Conservation (phyloP, 2,797 vertebrate species). For the Scolopax rusticola region DNA sequence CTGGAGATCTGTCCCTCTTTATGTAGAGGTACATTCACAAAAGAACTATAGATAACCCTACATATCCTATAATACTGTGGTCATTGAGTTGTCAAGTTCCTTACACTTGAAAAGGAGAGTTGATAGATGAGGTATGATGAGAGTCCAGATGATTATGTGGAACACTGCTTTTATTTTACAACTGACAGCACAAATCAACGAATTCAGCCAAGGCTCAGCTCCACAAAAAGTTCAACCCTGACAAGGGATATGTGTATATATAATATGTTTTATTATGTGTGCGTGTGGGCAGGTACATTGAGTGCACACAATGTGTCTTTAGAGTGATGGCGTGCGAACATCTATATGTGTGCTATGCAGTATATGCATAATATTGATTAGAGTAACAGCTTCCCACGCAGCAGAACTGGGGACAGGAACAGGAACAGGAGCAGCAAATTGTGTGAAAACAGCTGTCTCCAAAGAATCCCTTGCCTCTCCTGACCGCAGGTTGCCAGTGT, state of each 20-base stretch:
- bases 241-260: background rate
- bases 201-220: background rate
- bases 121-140: background rate
- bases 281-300: background rate
- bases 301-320: background rate
- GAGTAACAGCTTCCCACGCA: background rate
- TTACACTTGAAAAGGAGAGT: background rate
- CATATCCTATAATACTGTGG: background rate
- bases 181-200: background rate
- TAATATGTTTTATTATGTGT: background rate
- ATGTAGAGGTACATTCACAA: background rate
- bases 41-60: background rate
- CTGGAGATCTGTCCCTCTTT: background rate
- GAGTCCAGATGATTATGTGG: background rate
- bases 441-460: conserved; percentile 33
- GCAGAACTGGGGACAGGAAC: background rate
- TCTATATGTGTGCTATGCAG: background rate
- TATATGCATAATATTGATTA: background rate
- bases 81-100: background rate
- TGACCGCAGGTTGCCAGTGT: conserved; percentile 28
- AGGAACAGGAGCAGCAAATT: background rate
- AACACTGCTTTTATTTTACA: background rate
- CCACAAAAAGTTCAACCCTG: background rate
- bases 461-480: background rate
- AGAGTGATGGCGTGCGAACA: background rate